phyloP scores from a whole-genome alignment of 2,888 invertebrate genomes.

The Cecidostiba fungosa region DNA sequence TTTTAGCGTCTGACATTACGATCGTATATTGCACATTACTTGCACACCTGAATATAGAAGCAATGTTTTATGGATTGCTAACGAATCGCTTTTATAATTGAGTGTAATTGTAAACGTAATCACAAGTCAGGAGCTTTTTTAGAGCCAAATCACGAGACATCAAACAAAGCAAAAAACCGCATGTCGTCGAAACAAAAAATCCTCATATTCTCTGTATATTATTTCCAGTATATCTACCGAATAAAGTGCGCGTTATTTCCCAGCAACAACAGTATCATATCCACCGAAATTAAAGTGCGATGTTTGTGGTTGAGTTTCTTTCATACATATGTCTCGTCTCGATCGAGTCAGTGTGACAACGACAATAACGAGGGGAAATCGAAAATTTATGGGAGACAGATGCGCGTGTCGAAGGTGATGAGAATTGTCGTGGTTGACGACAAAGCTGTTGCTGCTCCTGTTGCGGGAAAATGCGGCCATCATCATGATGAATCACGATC shows the following conservation, averaged over 20 bases:
- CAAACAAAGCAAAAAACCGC: background rate
- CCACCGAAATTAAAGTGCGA: background rate
- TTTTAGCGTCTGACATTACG: background rate
- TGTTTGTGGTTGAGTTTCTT: background rate
- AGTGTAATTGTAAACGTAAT: too few species aligned
- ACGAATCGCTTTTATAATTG: too few species aligned
- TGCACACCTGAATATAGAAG: background rate
- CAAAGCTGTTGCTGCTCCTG: background rate
- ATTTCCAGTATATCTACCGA: background rate
- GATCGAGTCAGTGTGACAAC: background rate
- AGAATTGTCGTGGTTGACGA: background rate
- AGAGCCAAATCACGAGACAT: too few species aligned
- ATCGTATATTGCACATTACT: background rate
- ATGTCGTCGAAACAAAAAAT: too few species aligned
- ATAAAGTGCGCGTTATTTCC: background rate
- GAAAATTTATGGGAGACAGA: conserved; percentile 5
- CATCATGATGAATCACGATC: conserved; percentile 76
- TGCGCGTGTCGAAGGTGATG: conserved; percentile 12
- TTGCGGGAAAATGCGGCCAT: conserved; percentile 43
- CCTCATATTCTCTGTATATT: background rate
- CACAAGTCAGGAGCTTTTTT: too few species aligned
- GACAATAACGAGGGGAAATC: background rate
- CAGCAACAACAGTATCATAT: too few species aligned
- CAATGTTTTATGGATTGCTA: background rate
- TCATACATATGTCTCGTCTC: background rate